Conservation (phyloP, 1,140 invertebrate species). For the Melipona quadrifasciata region DNA sequence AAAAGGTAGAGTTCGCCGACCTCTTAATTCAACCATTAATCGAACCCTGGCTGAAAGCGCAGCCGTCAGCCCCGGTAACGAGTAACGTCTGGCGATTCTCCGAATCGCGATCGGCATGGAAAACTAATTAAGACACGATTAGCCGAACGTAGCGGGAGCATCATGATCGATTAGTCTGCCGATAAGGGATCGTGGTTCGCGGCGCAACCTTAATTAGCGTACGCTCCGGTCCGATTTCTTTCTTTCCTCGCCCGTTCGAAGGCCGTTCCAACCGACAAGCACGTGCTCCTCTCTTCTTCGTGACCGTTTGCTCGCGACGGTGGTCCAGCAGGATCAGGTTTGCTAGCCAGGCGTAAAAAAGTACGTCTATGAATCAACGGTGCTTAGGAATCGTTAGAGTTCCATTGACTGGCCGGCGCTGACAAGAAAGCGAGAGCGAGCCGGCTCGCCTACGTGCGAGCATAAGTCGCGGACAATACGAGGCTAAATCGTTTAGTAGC, state of each 20-base stretch:
- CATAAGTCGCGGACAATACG: slow-evolving; percentile 42
- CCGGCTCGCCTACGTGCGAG: slow-evolving; percentile 44
- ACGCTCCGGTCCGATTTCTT: slow-evolving; percentile 67
- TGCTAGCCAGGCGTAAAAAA: slow-evolving; percentile 40
- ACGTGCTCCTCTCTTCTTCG: background rate
- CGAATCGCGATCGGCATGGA: slow-evolving; percentile 59
- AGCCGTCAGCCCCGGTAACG: background rate
- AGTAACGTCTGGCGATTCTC: slow-evolving; percentile 31
- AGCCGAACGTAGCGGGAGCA: slow-evolving; percentile 65
- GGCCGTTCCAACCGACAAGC: background rate
- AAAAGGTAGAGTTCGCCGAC: background rate
- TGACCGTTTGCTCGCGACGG: slow-evolving; percentile 23
- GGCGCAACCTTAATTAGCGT: slow-evolving; percentile 77
- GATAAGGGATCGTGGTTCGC: slow-evolving; percentile 73
- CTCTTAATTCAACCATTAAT: background rate
- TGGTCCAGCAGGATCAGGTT: slow-evolving; percentile 26
- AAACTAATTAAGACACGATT: slow-evolving; percentile 79
- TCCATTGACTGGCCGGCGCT: slow-evolving; percentile 49
- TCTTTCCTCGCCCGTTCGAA: slow-evolving; percentile 34
- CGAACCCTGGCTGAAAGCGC: background rate
- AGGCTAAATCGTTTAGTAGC: slow-evolving; percentile 52
- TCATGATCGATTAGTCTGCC: slow-evolving; percentile 75
- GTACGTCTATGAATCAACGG: slow-evolving; percentile 51
- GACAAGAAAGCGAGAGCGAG: slow-evolving; percentile 43
- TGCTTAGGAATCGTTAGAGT: slow-evolving; percentile 64